These are phyloP conservation scores for Linhomoeus sp. DNA, from an alignment of 2,888 invertebrate species.

Conservation along the genomic window DNA sequence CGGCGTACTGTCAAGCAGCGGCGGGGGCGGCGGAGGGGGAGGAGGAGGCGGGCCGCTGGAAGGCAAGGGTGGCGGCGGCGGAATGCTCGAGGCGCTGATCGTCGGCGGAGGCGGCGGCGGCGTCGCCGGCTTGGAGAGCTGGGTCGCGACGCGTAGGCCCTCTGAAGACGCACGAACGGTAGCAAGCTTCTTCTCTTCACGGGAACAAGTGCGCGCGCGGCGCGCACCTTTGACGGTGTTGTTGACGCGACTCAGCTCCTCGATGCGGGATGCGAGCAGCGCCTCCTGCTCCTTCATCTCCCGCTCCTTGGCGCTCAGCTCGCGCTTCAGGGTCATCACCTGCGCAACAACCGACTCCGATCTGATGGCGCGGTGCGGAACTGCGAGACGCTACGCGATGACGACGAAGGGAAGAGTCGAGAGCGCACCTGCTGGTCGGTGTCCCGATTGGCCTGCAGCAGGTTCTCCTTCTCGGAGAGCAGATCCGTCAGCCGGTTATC, in stretches of 20 bases:
- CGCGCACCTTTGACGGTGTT: slow-evolving; percentile 16
- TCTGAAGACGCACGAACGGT: too few species aligned
- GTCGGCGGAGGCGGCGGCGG: slow-evolving; percentile 16
- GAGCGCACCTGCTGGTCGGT: too few species aligned
- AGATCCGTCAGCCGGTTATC: slow-evolving; percentile 57
- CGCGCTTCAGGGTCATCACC: slow-evolving; percentile 44
- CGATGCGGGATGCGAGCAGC: slow-evolving; percentile 67
- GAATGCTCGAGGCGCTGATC: too few species aligned
- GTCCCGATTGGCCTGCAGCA: too few species aligned
- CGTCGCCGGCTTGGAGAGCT: not conserved
- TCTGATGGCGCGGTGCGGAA: too few species aligned
- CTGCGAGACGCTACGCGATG: too few species aligned
- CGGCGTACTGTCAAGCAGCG: too few species aligned
- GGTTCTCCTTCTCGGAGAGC: not conserved
- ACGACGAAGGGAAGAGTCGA: too few species aligned
- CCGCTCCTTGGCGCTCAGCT: slow-evolving; percentile 53
- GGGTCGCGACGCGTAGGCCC: slow-evolving; percentile 13
- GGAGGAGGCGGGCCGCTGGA: too few species aligned
- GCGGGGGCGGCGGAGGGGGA: slow-evolving; percentile 25
- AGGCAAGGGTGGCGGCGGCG: slow-evolving; percentile 42
- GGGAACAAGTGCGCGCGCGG: too few species aligned
- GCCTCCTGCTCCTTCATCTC: slow-evolving; percentile 71
- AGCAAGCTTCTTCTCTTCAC: too few species aligned
- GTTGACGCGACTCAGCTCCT: slow-evolving; percentile 49
- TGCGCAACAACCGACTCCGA: not conserved